Percentiles rank a stretch among this genome's conserved stretches.
phyloP scores from a whole-genome alignment of 2,113 vertebrate species.

The Scopus umbretta region DNA sequence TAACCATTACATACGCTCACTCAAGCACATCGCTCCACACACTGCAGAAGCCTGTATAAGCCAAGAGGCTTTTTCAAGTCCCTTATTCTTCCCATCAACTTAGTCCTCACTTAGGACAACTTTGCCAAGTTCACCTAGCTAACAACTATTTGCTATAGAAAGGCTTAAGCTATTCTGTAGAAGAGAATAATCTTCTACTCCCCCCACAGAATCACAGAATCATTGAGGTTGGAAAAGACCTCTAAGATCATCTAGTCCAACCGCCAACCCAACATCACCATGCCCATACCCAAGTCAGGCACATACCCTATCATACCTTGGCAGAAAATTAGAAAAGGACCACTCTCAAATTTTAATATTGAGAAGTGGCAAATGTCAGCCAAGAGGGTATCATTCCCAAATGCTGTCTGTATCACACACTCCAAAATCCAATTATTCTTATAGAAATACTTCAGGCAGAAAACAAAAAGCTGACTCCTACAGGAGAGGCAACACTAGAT shows the following conservation, averaged over 20 bases:
- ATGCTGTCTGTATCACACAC: neutral
- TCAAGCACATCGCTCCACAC: neutral
- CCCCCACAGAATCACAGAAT: too few species aligned
- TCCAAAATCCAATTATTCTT: neutral
- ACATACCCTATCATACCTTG: neutral
- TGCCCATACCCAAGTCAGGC: neutral
- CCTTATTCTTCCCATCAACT: neutral
- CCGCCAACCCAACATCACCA: too few species aligned
- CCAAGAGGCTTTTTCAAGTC: neutral
- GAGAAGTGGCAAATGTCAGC: neutral
- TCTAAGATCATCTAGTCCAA: too few species aligned
- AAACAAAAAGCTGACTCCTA: neutral
- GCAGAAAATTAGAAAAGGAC: neutral
- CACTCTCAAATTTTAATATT: neutral
- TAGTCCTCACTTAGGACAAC: neutral
- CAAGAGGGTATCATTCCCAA: neutral
- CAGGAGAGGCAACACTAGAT: neutral
- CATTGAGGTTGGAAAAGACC: too few species aligned
- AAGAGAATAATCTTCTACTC: neutral
- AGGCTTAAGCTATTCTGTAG: neutral
- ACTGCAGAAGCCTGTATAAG: neutral
- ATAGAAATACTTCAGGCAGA: neutral
- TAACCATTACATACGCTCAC: neutral
- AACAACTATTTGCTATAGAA: neutral
- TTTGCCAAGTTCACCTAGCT: neutral